Evolutionary conservation across 2,888 invertebrate genomes (phyloP).

Genomic region (Caenorhabditis imperialis): DNA sequence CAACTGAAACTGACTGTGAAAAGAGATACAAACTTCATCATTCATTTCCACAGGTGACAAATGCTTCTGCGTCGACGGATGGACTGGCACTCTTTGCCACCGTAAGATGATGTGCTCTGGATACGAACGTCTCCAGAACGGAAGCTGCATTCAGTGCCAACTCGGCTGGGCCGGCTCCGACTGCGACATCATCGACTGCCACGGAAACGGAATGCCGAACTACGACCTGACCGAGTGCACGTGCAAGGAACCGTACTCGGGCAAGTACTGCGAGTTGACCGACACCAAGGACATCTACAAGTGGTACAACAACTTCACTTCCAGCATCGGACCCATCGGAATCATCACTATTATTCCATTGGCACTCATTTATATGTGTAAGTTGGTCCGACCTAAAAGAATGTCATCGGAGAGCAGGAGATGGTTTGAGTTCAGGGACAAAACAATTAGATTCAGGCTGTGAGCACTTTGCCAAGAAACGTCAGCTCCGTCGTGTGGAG

Average conservation of each 20-base stretch:
- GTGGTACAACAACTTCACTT: constrained; percentile 63
- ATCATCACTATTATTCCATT: constrained; percentile 61
- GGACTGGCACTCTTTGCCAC: constrained; percentile 62
- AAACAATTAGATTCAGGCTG: constrained; percentile 62
- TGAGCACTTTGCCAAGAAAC: constrained; percentile 58
- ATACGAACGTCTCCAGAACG: constrained; percentile 51
- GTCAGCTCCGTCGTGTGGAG: constrained; percentile 60
- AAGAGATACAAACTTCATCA: neutral
- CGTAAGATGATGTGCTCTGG: constrained; percentile 61
- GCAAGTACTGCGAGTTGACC: constrained; percentile 56
- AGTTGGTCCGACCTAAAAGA: no score
- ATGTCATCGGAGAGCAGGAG: no score
- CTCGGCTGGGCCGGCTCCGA: constrained; percentile 61
- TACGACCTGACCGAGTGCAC: constrained; percentile 58
- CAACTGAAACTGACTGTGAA: no score
- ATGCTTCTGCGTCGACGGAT: constrained; percentile 59
- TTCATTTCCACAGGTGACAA: constrained; percentile 44
- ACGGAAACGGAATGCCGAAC: constrained; percentile 58
- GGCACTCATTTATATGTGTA: constrained; percentile 59
- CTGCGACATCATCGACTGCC: constrained; percentile 63
- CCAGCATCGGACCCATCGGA: constrained; percentile 59
- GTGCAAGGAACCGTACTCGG: constrained; percentile 57
- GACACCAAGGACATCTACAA: constrained; percentile 61
- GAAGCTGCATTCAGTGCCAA: constrained; percentile 57
- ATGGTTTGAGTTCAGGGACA: no score